phyloP scores from a whole-genome alignment of 30 jellyfish, hydroid and myxozoan species.

The Calvadosia cruxmelitensis region DNA sequence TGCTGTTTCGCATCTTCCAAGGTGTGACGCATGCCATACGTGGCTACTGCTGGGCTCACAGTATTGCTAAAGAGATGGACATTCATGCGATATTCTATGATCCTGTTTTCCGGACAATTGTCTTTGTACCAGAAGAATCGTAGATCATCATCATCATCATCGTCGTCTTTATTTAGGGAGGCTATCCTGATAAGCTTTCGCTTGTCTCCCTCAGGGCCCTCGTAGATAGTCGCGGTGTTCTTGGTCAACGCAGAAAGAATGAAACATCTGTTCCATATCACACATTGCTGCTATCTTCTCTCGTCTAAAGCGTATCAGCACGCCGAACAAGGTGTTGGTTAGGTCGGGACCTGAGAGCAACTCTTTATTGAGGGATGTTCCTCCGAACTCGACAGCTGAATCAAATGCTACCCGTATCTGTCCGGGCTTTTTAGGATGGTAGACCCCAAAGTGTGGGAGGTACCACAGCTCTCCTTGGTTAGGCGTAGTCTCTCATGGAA shows the following conservation, averaged over 20 bases:
- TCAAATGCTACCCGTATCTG: conserved; percentile 49
- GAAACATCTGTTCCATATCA: conserved; percentile 45
- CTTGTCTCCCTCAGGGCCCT: background rate
- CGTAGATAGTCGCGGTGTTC: conserved; percentile 31
- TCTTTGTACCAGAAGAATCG: conserved; percentile 40
- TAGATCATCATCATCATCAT: no score
- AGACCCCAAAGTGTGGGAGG: conserved; percentile 47
- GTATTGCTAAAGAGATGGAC: conserved; percentile 46
- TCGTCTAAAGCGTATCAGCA: conserved; percentile 34
- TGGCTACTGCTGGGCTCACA: conserved; percentile 24
- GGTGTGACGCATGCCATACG: conserved; percentile 13
- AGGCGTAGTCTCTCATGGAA: background rate
- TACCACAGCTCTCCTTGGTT: conserved; percentile 29
- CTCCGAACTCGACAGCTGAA: conserved; percentile 34
- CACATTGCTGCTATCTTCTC: conserved; percentile 35
- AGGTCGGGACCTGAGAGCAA: conserved; percentile 47
- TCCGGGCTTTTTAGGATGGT: conserved; percentile 51
- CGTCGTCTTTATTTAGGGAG: no score
- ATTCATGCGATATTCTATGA: conserved; percentile 31
- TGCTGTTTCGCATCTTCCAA: conserved; percentile 14
- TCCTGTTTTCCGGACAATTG: conserved; percentile 13
- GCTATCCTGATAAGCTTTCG: no score
- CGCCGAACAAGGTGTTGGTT: conserved; percentile 38
- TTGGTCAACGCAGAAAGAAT: conserved; percentile 26
- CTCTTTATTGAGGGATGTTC: conserved; percentile 22